Percentiles rank a stretch among this genome's conserved stretches.
These are phyloP conservation scores for Drosophila cardini DNA, from an alignment of 1,140 invertebrate species.

Conservation along the genomic window DNA sequence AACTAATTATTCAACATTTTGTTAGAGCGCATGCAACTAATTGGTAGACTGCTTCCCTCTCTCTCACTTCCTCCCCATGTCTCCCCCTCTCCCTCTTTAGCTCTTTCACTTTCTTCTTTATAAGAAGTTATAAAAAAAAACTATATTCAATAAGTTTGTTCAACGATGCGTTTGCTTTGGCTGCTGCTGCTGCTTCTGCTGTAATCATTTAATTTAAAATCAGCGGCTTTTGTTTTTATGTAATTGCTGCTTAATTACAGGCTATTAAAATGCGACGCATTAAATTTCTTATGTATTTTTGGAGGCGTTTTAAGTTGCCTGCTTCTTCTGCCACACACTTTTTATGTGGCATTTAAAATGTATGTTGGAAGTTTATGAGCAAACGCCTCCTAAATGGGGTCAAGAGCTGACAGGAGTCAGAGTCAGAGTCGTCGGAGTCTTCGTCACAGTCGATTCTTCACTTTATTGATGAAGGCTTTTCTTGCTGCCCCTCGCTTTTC, in stretches of 20 bases:
- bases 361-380: slow-evolving; percentile 38
- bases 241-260: slow-evolving; percentile 73
- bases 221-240: slow-evolving; percentile 70
- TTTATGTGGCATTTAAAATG: slow-evolving; percentile 28
- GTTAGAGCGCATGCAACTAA: slow-evolving; percentile 73
- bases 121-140: slow-evolving; percentile 6
- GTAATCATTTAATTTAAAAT: slow-evolving; percentile 77
- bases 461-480: slow-evolving; percentile 37
- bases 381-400: slow-evolving; percentile 57
- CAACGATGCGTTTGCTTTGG: slow-evolving; percentile 60
- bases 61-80: slow-evolving; percentile 12
- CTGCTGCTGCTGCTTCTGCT: slow-evolving; percentile 60
- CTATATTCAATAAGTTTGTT: slow-evolving; percentile 45
- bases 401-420: slow-evolving; percentile 58
- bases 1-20: slow-evolving; percentile 78
- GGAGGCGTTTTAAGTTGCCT: slow-evolving; percentile 29
- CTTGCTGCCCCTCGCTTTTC: slow-evolving; percentile 17
- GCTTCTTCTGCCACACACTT: slow-evolving; percentile 14
- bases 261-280: slow-evolving; percentile 76
- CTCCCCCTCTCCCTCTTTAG: slow-evolving; percentile 10
- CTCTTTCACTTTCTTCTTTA: slow-evolving; percentile 57
- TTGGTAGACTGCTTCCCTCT: slow-evolving; percentile 27
- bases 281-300: slow-evolving; percentile 37
- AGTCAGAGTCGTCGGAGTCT: not conserved
- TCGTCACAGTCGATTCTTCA: slow-evolving; percentile 38